These are phyloP conservation scores for Thunnus thynnus DNA, from an alignment of 2,113 vertebrate genomes.

Conservation along the genomic window DNA sequence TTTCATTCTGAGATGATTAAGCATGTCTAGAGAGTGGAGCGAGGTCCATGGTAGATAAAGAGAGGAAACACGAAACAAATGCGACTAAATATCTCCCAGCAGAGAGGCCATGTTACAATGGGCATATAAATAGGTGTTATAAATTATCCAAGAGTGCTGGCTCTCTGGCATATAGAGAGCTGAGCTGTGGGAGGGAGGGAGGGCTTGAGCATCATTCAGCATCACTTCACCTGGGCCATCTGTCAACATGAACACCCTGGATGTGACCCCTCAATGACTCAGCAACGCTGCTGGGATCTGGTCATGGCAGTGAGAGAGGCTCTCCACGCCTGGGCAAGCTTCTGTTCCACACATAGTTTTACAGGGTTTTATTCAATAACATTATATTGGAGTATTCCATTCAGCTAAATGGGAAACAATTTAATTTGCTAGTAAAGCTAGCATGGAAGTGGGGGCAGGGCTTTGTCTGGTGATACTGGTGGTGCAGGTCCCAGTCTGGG, in stretches of 20 bases:
- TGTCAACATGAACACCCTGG: constrained; percentile 46
- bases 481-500: not conserved
- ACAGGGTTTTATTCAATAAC: not conserved
- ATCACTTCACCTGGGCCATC: constrained; percentile 66
- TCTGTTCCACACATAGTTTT: not conserved
- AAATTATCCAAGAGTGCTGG: constrained; percentile 56
- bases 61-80: constrained; percentile 17
- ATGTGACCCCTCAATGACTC: constrained; percentile 48
- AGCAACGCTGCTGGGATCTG: constrained; percentile 43
- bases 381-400: not conserved
- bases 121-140: constrained; percentile 36
- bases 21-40: too few relatives aligned
- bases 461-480: too few relatives aligned
- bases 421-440: too few relatives aligned
- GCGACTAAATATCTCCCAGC: constrained; percentile 19
- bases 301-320: constrained; percentile 19
- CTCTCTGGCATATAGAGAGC: constrained; percentile 22
- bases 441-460: not conserved
- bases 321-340: not conserved
- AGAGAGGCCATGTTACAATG: constrained; percentile 30
- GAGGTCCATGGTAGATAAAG: not conserved
- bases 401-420: not conserved
- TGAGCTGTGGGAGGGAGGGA: constrained; percentile 10
- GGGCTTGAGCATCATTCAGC: constrained; percentile 24
- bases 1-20: too few relatives aligned